phyloP scores from a whole-genome alignment of 2,113 vertebrate genomes.

The Pholis gunnellus region DNA sequence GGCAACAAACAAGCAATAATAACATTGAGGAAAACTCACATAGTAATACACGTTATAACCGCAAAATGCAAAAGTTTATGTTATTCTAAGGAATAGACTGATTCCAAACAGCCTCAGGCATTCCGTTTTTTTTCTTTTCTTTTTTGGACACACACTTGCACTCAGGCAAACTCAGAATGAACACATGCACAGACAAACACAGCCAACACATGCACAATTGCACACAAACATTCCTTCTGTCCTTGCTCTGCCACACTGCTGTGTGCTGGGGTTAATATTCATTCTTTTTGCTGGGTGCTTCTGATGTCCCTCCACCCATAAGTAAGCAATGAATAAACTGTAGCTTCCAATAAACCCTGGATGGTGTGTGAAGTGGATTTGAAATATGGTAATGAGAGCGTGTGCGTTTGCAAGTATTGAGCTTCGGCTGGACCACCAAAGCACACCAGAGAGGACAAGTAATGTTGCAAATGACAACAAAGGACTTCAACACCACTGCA shows the following conservation, averaged over 20 bases:
- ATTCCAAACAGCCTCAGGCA: conserved; percentile 29
- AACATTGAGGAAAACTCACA: background rate
- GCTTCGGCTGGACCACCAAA: conserved; percentile 52
- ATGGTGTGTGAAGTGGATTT: conserved; percentile 65
- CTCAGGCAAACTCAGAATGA: conserved; percentile 35
- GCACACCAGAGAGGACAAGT: conserved; percentile 60
- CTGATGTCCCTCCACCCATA: conserved; percentile 69
- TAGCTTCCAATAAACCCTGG: conserved; percentile 75
- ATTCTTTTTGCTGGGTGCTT: conserved; percentile 71
- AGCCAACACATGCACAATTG: conserved; percentile 22
- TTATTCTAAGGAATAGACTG: conserved; percentile 22
- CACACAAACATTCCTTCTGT: conserved; percentile 21
- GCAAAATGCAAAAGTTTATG: conserved; percentile 1
- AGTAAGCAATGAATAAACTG: conserved; percentile 78
- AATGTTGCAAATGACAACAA: conserved; percentile 76
- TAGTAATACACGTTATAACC: background rate
- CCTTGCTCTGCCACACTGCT: conserved; percentile 53
- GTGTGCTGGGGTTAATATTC: conserved; percentile 59
- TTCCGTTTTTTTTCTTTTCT: background rate
- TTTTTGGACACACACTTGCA: conserved; percentile 18
- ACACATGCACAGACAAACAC: conserved; percentile 27
- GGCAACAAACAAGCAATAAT: background rate
- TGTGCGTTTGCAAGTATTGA: conserved; percentile 13
- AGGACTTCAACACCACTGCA: conserved; percentile 65
- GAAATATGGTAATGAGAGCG: conserved; percentile 73